These are phyloP conservation scores for Heliconius ismenius DNA, from an alignment of 2,888 invertebrate species.

Conservation along the genomic window DNA sequence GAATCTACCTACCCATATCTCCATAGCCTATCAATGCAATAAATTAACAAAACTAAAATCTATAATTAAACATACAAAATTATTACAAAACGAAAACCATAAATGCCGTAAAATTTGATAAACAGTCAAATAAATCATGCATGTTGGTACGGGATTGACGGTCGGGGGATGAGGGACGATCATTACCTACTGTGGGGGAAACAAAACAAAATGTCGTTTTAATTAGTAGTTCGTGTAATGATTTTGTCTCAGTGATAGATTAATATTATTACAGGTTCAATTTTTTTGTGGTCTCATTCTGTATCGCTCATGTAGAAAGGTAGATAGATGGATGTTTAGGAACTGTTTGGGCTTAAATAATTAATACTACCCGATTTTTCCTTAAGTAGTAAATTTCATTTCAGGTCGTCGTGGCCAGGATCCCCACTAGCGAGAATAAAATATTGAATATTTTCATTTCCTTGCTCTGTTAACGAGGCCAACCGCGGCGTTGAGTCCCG, in stretches of 20 bases:
- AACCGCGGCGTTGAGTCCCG: too few relatives aligned
- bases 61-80: constrained; percentile 36
- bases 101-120: constrained; percentile 38
- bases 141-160: constrained; percentile 21
- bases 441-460: too few relatives aligned
- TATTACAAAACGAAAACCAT: constrained; percentile 26
- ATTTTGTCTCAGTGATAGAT: not conserved
- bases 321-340: too few relatives aligned
- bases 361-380: too few relatives aligned
- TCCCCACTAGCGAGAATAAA: too few relatives aligned
- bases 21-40: not conserved
- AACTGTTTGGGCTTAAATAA: too few relatives aligned
- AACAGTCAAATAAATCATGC: constrained; percentile 38
- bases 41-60: constrained; percentile 31
- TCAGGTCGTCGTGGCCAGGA: too few relatives aligned
- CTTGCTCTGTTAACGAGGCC: too few relatives aligned
- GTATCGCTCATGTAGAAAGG: not conserved
- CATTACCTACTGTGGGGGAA: not conserved
- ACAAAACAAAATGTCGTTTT: constrained; percentile 13
- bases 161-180: constrained; percentile 9
- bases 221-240: constrained; percentile 22
- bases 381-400: too few relatives aligned
- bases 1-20: not conserved
- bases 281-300: not conserved
- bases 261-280: not conserved